phyloP scores from a whole-genome alignment of 2,888 invertebrate genomes.

The Brachyptera risi region DNA sequence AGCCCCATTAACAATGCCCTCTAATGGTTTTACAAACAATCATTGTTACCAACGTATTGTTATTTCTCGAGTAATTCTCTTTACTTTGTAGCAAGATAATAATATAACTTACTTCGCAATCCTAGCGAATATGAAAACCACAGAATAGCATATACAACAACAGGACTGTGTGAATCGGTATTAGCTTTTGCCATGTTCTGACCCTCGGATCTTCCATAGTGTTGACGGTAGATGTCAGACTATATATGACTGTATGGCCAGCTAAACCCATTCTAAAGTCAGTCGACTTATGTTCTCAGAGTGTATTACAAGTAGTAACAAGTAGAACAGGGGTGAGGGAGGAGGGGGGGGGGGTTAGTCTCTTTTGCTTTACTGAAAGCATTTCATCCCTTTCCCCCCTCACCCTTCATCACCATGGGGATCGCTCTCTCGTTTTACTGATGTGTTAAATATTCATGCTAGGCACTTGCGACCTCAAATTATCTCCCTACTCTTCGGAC shows the following conservation, averaged over 20 bases:
- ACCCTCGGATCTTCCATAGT: conserved; percentile 15
- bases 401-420: conserved; percentile 24
- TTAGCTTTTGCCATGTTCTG: conserved; percentile 11
- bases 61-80: conserved; percentile 18
- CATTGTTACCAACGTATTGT: conserved; percentile 18
- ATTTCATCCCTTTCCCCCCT: conserved; percentile 21
- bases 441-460: conserved; percentile 33
- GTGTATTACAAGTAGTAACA: conserved; percentile 27
- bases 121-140: conserved; percentile 15
- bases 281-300: conserved; percentile 26
- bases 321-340: conserved; percentile 19
- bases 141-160: conserved; percentile 1
- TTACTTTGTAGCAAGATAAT: not conserved
- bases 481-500: conserved; percentile 30
- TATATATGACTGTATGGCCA: conserved; percentile 13
- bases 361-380: conserved; percentile 29
- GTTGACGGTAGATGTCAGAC: conserved; percentile 19
- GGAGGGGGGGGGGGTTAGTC: conserved; percentile 19
- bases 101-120: conserved; percentile 17
- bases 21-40: conserved; percentile 19
- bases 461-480: conserved; percentile 33
- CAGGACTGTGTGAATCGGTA: conserved; percentile 4
- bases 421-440: conserved; percentile 30
- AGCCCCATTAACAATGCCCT: conserved; percentile 4
- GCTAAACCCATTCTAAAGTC: conserved; percentile 20